phyloP scores from a whole-genome alignment of 1,140 invertebrate species.

The Drosophila subobscura region DNA sequence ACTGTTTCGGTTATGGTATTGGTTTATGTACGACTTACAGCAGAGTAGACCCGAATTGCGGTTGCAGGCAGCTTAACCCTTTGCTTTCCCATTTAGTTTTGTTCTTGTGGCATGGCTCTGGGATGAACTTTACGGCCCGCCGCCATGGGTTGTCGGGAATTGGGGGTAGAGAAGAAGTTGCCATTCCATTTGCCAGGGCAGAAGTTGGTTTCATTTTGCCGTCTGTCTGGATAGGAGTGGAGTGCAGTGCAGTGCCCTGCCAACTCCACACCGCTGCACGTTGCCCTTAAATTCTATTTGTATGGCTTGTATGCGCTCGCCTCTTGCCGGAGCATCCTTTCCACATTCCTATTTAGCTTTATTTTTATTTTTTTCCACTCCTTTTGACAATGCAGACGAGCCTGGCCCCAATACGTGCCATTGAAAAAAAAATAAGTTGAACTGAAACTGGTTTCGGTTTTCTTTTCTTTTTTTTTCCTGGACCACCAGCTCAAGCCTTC shows the following conservation, averaged over 20 bases:
- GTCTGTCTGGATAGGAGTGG: not conserved
- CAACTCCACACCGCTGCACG: not conserved
- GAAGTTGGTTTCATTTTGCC: constrained; percentile 29
- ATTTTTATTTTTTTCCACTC: constrained; percentile 17
- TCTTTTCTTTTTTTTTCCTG: constrained; percentile 52
- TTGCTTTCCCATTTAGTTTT: no score
- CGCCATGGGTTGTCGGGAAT: no score
- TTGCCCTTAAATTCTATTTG: constrained; percentile 54
- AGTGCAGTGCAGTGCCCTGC: no score
- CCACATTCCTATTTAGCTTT: constrained; percentile 62
- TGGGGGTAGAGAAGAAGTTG: no score
- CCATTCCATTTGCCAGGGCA: no score
- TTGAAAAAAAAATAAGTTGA: constrained; percentile 63
- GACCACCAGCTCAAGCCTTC: constrained; percentile 23
- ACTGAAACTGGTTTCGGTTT: constrained; percentile 70
- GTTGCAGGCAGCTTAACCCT: no score
- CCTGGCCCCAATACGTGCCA: constrained; percentile 62
- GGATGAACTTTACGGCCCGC: no score
- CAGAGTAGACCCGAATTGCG: no score
- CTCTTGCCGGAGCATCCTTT: constrained; percentile 58
- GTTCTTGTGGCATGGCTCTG: no score
- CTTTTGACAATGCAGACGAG: constrained; percentile 64
- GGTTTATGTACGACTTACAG: no score
- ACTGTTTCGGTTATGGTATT: no score
- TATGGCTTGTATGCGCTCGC: constrained; percentile 24